Evolutionary conservation across 2,888 invertebrate species (phyloP).

Genomic region (Ichneumoninae sp.): DNA sequence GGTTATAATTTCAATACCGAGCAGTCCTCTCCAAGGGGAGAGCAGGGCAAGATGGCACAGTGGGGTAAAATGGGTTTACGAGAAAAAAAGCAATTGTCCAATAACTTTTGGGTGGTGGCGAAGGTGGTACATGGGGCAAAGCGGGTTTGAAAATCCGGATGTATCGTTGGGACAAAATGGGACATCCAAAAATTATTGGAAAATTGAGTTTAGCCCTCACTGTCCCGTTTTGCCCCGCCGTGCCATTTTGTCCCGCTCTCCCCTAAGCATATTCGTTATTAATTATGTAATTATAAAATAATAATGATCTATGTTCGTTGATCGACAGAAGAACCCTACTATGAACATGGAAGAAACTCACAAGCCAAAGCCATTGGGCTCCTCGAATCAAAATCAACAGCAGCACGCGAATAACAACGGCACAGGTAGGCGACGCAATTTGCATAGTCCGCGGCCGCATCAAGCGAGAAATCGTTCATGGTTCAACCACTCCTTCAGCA

Average conservation of each 20-base stretch:
- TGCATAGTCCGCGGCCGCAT: slow-evolving; percentile 81
- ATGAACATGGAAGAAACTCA: slow-evolving; percentile 74
- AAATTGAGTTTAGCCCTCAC: too few relatives aligned
- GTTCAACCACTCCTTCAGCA: slow-evolving; percentile 81
- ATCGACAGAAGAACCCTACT: slow-evolving; percentile 75
- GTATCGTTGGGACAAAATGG: too few relatives aligned
- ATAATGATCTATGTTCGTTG: slow-evolving; percentile 49
- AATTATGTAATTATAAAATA: neutral
- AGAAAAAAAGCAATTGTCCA: too few relatives aligned
- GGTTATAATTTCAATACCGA: neutral
- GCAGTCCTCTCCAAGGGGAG: too few relatives aligned
- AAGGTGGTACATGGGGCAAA: too few relatives aligned
- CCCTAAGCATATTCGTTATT: neutral
- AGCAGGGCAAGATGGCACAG: too few relatives aligned
- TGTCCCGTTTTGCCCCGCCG: too few relatives aligned
- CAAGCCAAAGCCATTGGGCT: slow-evolving; percentile 79
- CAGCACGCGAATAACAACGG: slow-evolving; percentile 76
- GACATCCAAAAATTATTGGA: too few relatives aligned
- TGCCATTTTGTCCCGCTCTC: too few relatives aligned
- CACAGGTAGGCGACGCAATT: slow-evolving; percentile 80
- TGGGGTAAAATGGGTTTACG: too few relatives aligned
- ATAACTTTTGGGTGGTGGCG: too few relatives aligned
- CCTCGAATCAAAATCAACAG: slow-evolving; percentile 76
- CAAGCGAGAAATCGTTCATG: slow-evolving; percentile 81
- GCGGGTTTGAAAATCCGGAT: too few relatives aligned